Percentiles rank a stretch among this genome's conserved stretches.
Evolutionary conservation across 2,888 invertebrate species (phyloP).

Genomic region (Mesorhabditis sp.): DNA sequence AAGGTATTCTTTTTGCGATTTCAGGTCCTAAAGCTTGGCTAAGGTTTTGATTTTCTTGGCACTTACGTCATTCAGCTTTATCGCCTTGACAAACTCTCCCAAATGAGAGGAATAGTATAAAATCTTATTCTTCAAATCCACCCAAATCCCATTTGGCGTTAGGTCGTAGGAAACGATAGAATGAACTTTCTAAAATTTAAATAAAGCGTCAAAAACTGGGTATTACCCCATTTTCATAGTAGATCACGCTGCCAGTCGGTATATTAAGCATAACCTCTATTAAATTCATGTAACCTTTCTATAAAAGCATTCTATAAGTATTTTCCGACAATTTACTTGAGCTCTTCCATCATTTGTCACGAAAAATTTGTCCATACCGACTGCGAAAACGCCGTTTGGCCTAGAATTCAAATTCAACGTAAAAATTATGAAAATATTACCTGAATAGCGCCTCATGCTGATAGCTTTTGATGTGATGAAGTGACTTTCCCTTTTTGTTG

Average conservation of each 20-base stretch:
- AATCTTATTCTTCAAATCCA: background rate
- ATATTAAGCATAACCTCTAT: too few relatives aligned
- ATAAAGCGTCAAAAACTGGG: too few relatives aligned
- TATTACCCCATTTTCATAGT: too few relatives aligned
- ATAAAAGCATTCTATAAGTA: too few relatives aligned
- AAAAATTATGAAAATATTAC: background rate
- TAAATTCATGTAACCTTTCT: too few relatives aligned
- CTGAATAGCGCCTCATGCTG: background rate
- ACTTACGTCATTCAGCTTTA: slow-evolving; percentile 3
- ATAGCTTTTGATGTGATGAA: background rate
- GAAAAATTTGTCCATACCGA: background rate
- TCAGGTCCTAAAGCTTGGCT: background rate
- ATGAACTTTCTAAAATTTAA: background rate
- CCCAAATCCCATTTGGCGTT: background rate
- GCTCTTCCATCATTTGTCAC: slow-evolving; percentile 5
- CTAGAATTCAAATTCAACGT: background rate
- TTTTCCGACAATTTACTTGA: background rate
- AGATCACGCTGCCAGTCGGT: too few relatives aligned
- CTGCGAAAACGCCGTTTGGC: background rate
- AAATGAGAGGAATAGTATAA: background rate
- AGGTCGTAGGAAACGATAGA: background rate
- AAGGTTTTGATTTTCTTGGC: too few relatives aligned
- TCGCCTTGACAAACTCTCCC: background rate
- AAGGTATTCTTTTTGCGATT: background rate
- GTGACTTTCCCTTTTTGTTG: background rate